A percentile compares a stretch with the other conserved stretches of the same genome.
These are phyloP conservation scores for Colius striatus DNA, from an alignment of 2,113 vertebrate genomes.

Conservation along the genomic window DNA sequence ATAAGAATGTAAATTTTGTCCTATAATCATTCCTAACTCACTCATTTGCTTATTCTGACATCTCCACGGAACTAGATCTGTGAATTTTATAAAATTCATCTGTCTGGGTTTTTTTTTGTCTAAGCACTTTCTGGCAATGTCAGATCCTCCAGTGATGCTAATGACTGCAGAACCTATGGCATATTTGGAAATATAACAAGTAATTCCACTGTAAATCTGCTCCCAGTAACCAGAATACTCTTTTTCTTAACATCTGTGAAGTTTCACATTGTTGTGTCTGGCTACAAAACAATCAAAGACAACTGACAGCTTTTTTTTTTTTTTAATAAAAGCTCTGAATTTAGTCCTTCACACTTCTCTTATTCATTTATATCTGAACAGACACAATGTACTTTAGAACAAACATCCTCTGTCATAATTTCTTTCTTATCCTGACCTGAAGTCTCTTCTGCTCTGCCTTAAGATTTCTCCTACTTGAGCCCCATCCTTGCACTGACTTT, in stretches of 20 bases:
- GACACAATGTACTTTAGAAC: not conserved
- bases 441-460: not conserved
- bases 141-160: not conserved
- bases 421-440: not conserved
- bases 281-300: not conserved
- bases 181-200: not conserved
- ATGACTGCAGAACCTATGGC: not conserved
- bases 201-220: not conserved
- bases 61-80: conserved; percentile 35
- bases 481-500: not conserved
- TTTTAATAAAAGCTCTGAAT: not conserved
- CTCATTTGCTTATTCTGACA: conserved; percentile 42
- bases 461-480: not conserved
- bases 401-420: not conserved
- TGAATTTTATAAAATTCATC: conserved; percentile 51
- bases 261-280: not conserved
- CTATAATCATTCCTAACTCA: conserved; percentile 30
- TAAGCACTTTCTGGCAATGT: conserved; percentile 10
- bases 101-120: not conserved
- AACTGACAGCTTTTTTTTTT: not conserved
- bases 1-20: conserved; percentile 10
- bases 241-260: not conserved
- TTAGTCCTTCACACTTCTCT: not conserved
- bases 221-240: not conserved
- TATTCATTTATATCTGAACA: not conserved